phyloP scores from a whole-genome alignment of 2,113 vertebrate species.

The Setophaga coronata region DNA sequence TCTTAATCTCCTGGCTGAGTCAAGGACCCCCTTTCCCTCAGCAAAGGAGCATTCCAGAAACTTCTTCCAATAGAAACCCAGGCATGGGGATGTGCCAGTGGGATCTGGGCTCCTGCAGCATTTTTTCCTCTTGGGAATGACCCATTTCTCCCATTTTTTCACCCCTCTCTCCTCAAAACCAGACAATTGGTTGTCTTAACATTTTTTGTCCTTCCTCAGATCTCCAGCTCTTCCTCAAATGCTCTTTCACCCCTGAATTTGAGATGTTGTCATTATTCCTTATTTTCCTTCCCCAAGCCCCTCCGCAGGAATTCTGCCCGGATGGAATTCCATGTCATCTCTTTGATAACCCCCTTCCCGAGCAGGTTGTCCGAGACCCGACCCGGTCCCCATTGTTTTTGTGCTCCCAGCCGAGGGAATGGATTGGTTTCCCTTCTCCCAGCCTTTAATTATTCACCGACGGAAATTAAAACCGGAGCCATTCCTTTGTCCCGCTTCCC shows the following conservation, averaged over 20 bases:
- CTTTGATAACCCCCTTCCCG: not conserved
- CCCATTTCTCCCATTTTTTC: not conserved
- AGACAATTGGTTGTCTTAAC: fast-evolving
- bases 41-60: not conserved
- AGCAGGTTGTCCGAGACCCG: not conserved
- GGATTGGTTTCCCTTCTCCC: not conserved
- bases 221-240: not conserved
- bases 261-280: too few relatives aligned
- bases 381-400: not conserved
- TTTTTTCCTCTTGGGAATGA: not conserved
- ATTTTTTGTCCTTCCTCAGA: fast-evolving
- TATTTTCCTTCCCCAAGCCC: not conserved
- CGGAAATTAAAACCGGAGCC: not conserved
- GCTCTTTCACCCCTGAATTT: not conserved
- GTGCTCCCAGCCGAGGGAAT: fast-evolving
- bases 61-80: fast-evolving
- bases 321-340: not conserved
- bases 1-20: not conserved
- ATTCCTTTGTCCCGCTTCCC: not conserved
- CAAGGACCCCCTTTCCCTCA: not conserved
- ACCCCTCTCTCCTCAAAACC: not conserved
- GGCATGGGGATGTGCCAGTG: fast-evolving
- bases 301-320: fast-evolving
- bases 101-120: not conserved
- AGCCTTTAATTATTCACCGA: not conserved